A percentile compares a stretch with the other conserved stretches of the same genome.
Conservation (phyloP, 2,797 vertebrate genomes). For the Spinus pinus region DNA sequence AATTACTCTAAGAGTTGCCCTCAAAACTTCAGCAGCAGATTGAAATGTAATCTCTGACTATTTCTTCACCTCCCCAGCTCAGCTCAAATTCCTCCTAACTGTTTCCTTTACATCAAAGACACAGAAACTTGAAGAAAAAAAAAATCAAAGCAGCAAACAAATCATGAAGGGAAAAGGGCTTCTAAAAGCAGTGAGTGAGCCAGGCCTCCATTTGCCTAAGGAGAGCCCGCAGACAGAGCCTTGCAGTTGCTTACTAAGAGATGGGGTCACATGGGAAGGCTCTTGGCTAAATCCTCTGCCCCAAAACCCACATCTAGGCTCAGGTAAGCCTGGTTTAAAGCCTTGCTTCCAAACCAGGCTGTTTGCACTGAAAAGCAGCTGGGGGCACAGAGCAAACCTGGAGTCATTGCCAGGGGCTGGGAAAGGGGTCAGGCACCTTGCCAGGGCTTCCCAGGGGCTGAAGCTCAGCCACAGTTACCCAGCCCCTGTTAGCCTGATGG, state of each 20-base stretch:
- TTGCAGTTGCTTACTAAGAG: background rate
- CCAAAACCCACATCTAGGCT: background rate
- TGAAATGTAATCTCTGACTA: background rate
- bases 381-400: background rate
- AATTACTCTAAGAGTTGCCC: background rate
- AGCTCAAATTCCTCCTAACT: background rate
- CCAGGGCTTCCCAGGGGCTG: background rate
- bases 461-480: background rate
- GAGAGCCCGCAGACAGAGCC: background rate
- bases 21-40: background rate
- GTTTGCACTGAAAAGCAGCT: background rate
- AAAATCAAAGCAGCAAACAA: constrained; percentile 51
- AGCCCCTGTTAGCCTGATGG: background rate
- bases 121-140: background rate
- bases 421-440: background rate
- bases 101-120: constrained; percentile 55
- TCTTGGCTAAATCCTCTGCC: background rate
- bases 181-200: background rate
- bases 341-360: rapidly evolving
- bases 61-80: background rate
- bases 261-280: background rate
- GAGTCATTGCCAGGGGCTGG: background rate
- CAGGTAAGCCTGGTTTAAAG: background rate
- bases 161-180: background rate
- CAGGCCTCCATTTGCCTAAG: background rate